Conservation (phyloP, 2,888 invertebrate genomes). For the Drosophila acutilabella region DNA sequence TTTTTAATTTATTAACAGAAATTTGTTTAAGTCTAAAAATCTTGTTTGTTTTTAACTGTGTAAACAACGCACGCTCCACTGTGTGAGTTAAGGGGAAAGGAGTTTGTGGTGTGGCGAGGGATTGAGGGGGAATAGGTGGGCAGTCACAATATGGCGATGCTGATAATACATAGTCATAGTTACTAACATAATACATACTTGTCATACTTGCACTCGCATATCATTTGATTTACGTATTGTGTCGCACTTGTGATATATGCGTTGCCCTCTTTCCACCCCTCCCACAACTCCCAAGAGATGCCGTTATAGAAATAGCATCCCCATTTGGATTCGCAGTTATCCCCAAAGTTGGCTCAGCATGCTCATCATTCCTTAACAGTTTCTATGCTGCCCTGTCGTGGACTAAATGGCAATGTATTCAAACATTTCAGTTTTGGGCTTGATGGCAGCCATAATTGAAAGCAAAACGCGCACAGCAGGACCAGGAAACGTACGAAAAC, state of each 20-base stretch:
- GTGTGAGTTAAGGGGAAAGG: not conserved
- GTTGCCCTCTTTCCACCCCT: constrained; percentile 47
- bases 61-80: constrained; percentile 24
- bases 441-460: constrained; percentile 74
- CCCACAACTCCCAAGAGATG: not conserved
- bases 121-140: constrained; percentile 1
- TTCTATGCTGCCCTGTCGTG: constrained; percentile 36
- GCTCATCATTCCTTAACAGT: constrained; percentile 33
- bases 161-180: constrained; percentile 69
- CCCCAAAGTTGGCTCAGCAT: constrained; percentile 11
- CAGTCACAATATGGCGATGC: constrained; percentile 63
- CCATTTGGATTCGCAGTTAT: not conserved
- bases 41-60: not conserved
- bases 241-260: constrained; percentile 76
- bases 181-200: constrained; percentile 77
- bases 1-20: too few relatives aligned
- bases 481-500: constrained; percentile 33
- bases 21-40: not conserved
- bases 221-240: constrained; percentile 77
- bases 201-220: constrained; percentile 78
- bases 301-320: not conserved
- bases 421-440: constrained; percentile 76
- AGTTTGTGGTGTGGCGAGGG: not conserved
- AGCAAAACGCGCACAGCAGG: constrained; percentile 52
- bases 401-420: constrained; percentile 75